Conservation (phyloP, 1,140 invertebrate species). For the Hyles euphorbiae region DNA sequence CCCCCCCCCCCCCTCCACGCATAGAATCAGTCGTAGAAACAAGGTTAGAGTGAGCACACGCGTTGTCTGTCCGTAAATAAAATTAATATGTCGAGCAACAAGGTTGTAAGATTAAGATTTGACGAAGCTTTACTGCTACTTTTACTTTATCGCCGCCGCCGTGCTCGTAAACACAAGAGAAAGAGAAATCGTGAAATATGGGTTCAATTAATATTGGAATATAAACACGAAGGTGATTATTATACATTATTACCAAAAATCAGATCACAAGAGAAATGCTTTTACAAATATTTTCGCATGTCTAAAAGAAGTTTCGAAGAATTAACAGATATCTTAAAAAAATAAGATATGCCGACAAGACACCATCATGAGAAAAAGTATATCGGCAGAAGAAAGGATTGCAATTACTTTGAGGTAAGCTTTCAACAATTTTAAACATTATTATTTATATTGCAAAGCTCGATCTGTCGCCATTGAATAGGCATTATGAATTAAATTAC, state of each 20-base stretch:
- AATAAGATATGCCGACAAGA: conserved; percentile 5
- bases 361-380: conserved; percentile 9
- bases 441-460: too few relatives aligned
- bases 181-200: conserved; percentile 2
- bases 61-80: background rate
- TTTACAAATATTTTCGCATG: conserved; percentile 13
- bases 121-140: conserved; percentile 11
- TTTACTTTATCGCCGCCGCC: conserved; percentile 9
- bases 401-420: conserved; percentile 23
- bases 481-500: conserved; percentile 9
- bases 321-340: conserved; percentile 7
- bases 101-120: too few relatives aligned
- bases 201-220: conserved; percentile 9
- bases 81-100: too few relatives aligned
- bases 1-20: too few relatives aligned
- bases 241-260: background rate
- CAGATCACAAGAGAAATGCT: conserved; percentile 1
- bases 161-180: conserved; percentile 10
- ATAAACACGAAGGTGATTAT: background rate
- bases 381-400: conserved; percentile 5
- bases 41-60: background rate
- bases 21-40: too few relatives aligned
- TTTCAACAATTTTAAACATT: too few relatives aligned
- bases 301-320: conserved; percentile 6
- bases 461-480: background rate